These are phyloP conservation scores for Macropis europaea DNA, from an alignment of 2,888 invertebrate species.

Conservation along the genomic window DNA sequence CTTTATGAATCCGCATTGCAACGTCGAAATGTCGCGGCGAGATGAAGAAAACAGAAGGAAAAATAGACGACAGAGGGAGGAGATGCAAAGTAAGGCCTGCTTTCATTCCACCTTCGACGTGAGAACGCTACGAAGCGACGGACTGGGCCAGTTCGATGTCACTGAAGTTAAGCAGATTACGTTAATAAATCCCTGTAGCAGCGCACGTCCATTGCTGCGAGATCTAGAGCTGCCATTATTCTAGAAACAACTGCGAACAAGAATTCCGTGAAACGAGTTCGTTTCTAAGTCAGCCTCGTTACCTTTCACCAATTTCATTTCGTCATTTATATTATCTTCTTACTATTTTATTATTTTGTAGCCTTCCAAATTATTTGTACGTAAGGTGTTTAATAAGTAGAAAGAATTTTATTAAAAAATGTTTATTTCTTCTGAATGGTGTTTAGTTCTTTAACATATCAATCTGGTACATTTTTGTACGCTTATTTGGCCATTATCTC, in stretches of 20 bases:
- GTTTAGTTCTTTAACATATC: too few species aligned
- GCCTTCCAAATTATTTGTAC: too few species aligned
- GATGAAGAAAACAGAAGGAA: slow-evolving; percentile 14
- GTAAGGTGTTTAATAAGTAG: too few species aligned
- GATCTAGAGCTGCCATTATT: slow-evolving; percentile 56
- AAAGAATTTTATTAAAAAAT: too few species aligned
- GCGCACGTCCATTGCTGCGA: slow-evolving; percentile 66
- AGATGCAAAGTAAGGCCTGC: slow-evolving; percentile 42
- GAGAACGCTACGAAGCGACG: slow-evolving; percentile 43
- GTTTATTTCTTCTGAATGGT: too few species aligned
- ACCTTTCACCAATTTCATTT: slow-evolving; percentile 23
- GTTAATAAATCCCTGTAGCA: slow-evolving; percentile 70
- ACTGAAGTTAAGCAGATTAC: slow-evolving; percentile 73
- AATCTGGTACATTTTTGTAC: too few species aligned
- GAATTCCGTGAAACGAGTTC: slow-evolving; percentile 64
- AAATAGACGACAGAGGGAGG: slow-evolving; percentile 16
- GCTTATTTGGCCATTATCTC: too few species aligned
- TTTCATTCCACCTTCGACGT: slow-evolving; percentile 52
- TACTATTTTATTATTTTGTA: neutral
- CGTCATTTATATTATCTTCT: neutral
- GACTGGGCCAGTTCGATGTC: slow-evolving; percentile 48
- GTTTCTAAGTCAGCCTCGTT: slow-evolving; percentile 57
- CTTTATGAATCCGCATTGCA: slow-evolving; percentile 41
- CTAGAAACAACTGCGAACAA: slow-evolving; percentile 52
- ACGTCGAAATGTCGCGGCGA: slow-evolving; percentile 18